A percentile compares a stretch with the other conserved stretches of the same genome.
Conservation (phyloP, 2,797 vertebrate species). For the Champsocephalus gunnari region DNA sequence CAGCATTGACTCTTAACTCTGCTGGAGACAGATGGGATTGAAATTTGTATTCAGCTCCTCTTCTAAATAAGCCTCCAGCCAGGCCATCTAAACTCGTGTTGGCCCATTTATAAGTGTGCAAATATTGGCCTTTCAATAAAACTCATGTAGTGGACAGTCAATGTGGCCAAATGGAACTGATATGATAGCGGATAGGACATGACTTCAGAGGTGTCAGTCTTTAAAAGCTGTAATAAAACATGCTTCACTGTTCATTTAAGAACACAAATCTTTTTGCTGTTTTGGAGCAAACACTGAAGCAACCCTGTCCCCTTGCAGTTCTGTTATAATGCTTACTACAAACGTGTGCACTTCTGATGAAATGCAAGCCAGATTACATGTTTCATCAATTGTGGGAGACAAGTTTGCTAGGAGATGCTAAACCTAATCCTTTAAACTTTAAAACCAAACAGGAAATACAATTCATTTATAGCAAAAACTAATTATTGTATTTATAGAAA, state of each 20-base stretch:
- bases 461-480: too few species aligned
- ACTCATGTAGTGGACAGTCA: slow-evolving; percentile 25
- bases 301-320: neutral
- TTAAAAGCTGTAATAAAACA: slow-evolving; percentile 28
- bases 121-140: slow-evolving; percentile 46
- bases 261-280: slow-evolving; percentile 2
- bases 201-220: slow-evolving; percentile 28
- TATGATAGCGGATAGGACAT: slow-evolving; percentile 10
- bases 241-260: slow-evolving; percentile 17
- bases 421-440: neutral
- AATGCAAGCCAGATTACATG: neutral
- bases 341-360: neutral
- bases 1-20: slow-evolving; percentile 55
- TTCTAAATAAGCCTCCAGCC: slow-evolving; percentile 38
- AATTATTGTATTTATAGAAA: too few species aligned
- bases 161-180: slow-evolving; percentile 9
- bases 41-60: slow-evolving; percentile 53
- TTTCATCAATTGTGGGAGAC: neutral
- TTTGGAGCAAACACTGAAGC: neutral
- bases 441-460: too few species aligned
- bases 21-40: slow-evolving; percentile 62
- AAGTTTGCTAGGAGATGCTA: neutral
- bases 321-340: neutral
- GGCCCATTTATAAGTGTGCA: slow-evolving; percentile 40
- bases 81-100: slow-evolving; percentile 20